Percentiles rank a stretch among this genome's conserved stretches.
Evolutionary conservation across 2,888 invertebrate species (phyloP).

Genomic region (Chromoteleia sp.): DNA sequence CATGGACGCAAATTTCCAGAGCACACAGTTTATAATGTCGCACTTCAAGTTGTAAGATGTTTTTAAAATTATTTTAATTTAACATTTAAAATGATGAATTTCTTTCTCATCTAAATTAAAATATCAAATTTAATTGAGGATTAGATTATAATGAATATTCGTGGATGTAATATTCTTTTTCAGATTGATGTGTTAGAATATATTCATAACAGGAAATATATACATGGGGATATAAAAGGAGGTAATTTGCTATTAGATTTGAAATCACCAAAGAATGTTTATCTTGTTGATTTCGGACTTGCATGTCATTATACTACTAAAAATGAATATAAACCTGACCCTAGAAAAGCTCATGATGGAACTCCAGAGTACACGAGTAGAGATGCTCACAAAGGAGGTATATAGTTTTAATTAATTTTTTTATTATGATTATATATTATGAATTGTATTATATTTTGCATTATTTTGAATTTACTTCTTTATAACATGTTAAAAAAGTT

Average conservation of each 20-base stretch:
- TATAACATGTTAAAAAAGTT: no score
- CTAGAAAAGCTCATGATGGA: slow-evolving; percentile 97
- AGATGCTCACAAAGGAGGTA: slow-evolving; percentile 95
- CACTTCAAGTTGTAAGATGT: slow-evolving; percentile 91
- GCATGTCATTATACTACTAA: slow-evolving; percentile 91
- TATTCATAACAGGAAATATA: slow-evolving; percentile 95
- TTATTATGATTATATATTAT: no score
- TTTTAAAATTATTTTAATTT: not conserved
- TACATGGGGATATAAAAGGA: slow-evolving; percentile 98
- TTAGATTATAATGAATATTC: not conserved
- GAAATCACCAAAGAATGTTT: slow-evolving; percentile 89
- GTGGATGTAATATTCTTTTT: slow-evolving; percentile 70
- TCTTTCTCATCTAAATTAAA: no score
- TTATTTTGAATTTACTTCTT: no score
- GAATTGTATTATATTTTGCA: no score
- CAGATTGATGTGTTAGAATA: slow-evolving; percentile 96
- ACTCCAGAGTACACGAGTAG: slow-evolving; percentile 98
- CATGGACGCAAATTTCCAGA: slow-evolving; percentile 89
- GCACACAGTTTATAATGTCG: slow-evolving; percentile 91
- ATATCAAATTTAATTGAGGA: no score
- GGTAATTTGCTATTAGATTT: slow-evolving; percentile 94
- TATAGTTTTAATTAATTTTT: slow-evolving; percentile 72
- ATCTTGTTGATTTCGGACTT: slow-evolving; percentile 97
- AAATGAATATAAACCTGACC: slow-evolving; percentile 93
- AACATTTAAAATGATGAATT: no score